Evolutionary conservation across 2,888 invertebrate genomes (phyloP).

Genomic region (Galeopsomyia nigrocyanea): DNA sequence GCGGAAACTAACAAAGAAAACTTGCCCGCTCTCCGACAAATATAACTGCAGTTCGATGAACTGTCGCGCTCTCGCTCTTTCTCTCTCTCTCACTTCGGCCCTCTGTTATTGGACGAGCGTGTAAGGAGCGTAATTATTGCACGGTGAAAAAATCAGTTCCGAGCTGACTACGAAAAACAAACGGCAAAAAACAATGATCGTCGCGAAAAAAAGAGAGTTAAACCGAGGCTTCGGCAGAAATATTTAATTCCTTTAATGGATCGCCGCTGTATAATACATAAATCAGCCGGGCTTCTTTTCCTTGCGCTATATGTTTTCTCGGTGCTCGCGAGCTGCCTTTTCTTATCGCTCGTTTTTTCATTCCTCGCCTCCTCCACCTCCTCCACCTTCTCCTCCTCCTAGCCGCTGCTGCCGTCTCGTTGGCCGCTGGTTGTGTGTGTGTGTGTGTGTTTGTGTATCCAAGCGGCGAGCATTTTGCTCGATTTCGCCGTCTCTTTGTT

Average conservation of each 20-base stretch:
- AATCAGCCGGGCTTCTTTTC: constrained; percentile 15
- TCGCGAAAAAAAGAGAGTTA: neutral
- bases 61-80: neutral
- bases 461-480: too few relatives aligned
- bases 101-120: constrained; percentile 5
- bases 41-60: constrained; percentile 11
- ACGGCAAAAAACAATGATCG: neutral
- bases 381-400: too few relatives aligned
- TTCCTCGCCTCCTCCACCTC: neutral
- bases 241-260: constrained; percentile 30
- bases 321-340: neutral
- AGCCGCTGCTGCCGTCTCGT: neutral
- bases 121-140: neutral
- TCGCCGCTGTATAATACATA: constrained; percentile 11
- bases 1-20: constrained; percentile 22
- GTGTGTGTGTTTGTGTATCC: too few relatives aligned
- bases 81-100: constrained; percentile 10
- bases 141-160: too few relatives aligned
- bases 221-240: too few relatives aligned
- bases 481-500: constrained; percentile 21
- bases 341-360: neutral
- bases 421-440: neutral
- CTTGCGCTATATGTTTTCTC: neutral
- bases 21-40: constrained; percentile 14
- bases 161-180: neutral